phyloP scores from a whole-genome alignment of 2,888 invertebrate species.

The Resseliella maxima region DNA sequence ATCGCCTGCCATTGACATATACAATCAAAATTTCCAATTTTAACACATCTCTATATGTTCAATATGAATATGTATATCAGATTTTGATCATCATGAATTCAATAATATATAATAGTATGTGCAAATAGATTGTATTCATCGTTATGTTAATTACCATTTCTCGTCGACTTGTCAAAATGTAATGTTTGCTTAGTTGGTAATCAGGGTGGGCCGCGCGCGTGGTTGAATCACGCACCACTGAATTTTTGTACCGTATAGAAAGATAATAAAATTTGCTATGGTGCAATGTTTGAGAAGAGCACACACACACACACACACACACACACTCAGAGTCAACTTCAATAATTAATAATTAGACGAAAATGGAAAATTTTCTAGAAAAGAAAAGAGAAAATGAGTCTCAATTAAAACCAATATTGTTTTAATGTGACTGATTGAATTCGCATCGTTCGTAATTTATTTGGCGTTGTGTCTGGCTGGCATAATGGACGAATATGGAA shows the following conservation, averaged over 20 bases:
- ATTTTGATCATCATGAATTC: too few species aligned
- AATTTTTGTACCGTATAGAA: not conserved
- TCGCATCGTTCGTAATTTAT: not conserved
- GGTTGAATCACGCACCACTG: not conserved
- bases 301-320: too few species aligned
- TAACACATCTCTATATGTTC: too few species aligned
- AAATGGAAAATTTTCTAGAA: not conserved
- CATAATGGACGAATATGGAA: not conserved
- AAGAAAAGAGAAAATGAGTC: not conserved
- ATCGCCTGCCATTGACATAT: not conserved
- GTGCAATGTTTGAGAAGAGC: not conserved
- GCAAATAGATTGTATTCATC: not conserved
- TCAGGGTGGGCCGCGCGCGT: not conserved
- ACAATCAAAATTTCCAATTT: not conserved
- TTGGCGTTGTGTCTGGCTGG: not conserved
- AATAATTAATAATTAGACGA: conserved; percentile 38
- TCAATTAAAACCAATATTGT: conserved; percentile 38
- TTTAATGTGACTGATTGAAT: conserved; percentile 36
- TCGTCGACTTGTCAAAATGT: not conserved
- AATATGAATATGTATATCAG: too few species aligned
- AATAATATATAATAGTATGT: too few species aligned
- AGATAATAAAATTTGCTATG: not conserved
- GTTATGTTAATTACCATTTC: not conserved
- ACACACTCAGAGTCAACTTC: too few species aligned
- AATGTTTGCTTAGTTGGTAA: not conserved